phyloP scores from a whole-genome alignment of 2,113 vertebrate genomes.

The Lepus americanus region DNA sequence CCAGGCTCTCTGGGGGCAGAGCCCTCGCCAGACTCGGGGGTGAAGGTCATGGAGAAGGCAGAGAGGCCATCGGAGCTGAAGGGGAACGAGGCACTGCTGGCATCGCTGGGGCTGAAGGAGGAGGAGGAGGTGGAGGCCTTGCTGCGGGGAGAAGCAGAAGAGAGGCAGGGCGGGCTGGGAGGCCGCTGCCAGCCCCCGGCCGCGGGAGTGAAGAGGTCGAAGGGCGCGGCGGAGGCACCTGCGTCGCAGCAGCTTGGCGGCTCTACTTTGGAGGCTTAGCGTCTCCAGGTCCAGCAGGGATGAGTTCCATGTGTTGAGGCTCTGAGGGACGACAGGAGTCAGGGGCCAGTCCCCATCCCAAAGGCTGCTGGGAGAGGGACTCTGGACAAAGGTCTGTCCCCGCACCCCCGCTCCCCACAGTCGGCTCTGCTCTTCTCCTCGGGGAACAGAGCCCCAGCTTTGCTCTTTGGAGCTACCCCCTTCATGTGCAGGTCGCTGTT shows the following conservation, averaged over 20 bases:
- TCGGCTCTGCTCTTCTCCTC: constrained; percentile 39
- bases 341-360: not conserved
- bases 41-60: constrained; percentile 84
- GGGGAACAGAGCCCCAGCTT: not conserved
- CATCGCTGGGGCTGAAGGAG: constrained; percentile 53
- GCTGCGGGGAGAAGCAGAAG: constrained; percentile 78
- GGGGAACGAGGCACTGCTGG: constrained; percentile 82
- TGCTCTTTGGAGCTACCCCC: not conserved
- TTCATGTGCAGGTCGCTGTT: not conserved
- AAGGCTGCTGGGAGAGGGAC: not conserved
- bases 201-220: rapidly evolving
- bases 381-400: not conserved
- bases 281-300: constrained; percentile 89
- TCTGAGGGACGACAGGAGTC: constrained; percentile 58
- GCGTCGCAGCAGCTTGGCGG: constrained; percentile 88
- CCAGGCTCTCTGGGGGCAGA: constrained; percentile 74
- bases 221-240: constrained; percentile 80
- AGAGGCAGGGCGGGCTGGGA: not conserved
- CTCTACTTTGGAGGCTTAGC: constrained; percentile 90
- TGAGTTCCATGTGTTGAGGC: constrained; percentile 84
- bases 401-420: not conserved
- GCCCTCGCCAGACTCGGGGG: constrained; percentile 76
- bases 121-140: constrained; percentile 80
- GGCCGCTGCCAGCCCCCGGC: rapidly evolving
- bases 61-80: constrained; percentile 88